A percentile compares a stretch with the other conserved stretches of the same genome.
These are phyloP conservation scores for Trichopria drosophilae DNA, from an alignment of 2,888 invertebrate species.

Conservation along the genomic window DNA sequence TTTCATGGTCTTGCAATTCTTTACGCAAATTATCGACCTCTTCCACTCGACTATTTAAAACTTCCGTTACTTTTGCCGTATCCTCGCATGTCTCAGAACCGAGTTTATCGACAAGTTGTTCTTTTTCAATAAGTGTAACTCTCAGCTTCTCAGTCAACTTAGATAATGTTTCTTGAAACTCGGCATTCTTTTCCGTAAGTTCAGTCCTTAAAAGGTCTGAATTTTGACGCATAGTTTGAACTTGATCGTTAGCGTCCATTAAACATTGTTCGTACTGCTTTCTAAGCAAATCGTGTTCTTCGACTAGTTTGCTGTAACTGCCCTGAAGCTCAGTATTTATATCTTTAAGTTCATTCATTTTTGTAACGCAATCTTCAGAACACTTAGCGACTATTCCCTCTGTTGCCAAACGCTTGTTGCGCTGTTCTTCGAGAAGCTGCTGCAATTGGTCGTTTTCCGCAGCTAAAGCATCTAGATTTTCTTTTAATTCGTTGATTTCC, in stretches of 20 bases:
- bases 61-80: slow-evolving; percentile 46
- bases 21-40: slow-evolving; percentile 50
- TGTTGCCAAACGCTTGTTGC: slow-evolving; percentile 47
- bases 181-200: slow-evolving; percentile 36
- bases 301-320: slow-evolving; percentile 38
- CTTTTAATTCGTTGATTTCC: slow-evolving; percentile 61
- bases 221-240: slow-evolving; percentile 39
- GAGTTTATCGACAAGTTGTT: slow-evolving; percentile 52
- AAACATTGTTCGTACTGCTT: slow-evolving; percentile 45
- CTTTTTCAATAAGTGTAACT: slow-evolving; percentile 39
- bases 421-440: slow-evolving; percentile 62
- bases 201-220: slow-evolving; percentile 42
- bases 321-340: slow-evolving; percentile 37
- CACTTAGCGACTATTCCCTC: too few species aligned
- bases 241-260: slow-evolving; percentile 47
- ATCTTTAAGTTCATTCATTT: slow-evolving; percentile 39
- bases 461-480: slow-evolving; percentile 64
- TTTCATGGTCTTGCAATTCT: slow-evolving; percentile 44
- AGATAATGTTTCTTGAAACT: slow-evolving; percentile 31
- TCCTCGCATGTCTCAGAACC: slow-evolving; percentile 49
- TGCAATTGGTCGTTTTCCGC: slow-evolving; percentile 67
- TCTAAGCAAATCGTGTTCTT: slow-evolving; percentile 42
- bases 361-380: slow-evolving; percentile 28
- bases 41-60: slow-evolving; percentile 46
- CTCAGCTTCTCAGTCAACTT: slow-evolving; percentile 35